Evolutionary conservation across 2,113 vertebrate genomes (phyloP).

Genomic region (Silurus asotus): DNA sequence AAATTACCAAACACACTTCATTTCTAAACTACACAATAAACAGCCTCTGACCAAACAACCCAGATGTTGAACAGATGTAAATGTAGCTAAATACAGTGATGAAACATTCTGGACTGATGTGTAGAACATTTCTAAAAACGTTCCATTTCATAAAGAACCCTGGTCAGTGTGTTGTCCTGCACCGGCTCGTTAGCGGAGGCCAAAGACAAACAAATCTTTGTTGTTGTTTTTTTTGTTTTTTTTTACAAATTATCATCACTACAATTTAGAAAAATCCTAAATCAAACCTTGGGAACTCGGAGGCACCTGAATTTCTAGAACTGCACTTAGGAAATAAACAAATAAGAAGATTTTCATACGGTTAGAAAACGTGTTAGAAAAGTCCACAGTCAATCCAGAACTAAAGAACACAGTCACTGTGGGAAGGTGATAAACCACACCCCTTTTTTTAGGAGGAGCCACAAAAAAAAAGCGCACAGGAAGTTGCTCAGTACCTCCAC

Average conservation of each 20-base stretch:
- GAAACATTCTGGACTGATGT: not conserved
- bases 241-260: too few species aligned
- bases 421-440: not conserved
- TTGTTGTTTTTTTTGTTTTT: too few species aligned
- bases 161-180: too few species aligned
- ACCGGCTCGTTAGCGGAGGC: too few species aligned
- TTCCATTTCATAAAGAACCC: too few species aligned
- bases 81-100: not conserved
- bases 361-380: not conserved
- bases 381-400: not conserved
- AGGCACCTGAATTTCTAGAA: not conserved
- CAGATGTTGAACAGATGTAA: not conserved
- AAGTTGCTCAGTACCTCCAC: slow-evolving; percentile 10
- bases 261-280: too few species aligned
- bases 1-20: not conserved
- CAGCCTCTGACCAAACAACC: not conserved
- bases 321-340: not conserved
- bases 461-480: not conserved
- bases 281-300: too few species aligned
- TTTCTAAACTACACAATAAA: not conserved
- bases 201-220: too few species aligned
- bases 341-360: too few species aligned
- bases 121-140: not conserved
- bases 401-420: not conserved
- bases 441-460: not conserved